Percentiles rank a stretch among this genome's conserved stretches.
These are phyloP conservation scores for Platanista minor DNA, from an alignment of 2,113 vertebrate species.

Conservation along the genomic window DNA sequence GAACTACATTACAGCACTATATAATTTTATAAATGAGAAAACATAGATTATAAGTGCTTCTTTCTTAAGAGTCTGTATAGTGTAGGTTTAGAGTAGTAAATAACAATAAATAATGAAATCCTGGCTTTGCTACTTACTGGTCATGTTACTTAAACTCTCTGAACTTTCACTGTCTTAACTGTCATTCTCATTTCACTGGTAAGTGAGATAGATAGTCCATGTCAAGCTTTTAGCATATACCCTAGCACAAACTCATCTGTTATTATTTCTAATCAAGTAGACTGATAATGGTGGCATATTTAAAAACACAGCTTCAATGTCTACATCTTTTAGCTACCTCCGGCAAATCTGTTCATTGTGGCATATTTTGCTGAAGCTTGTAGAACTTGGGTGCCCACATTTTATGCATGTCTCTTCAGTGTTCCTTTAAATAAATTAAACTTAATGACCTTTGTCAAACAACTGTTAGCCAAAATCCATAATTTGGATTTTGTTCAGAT, in stretches of 20 bases:
- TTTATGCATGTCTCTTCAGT: neutral
- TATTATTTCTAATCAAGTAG: neutral
- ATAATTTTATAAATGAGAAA: neutral
- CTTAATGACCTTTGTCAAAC: conserved; percentile 17
- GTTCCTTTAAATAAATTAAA: conserved; percentile 5
- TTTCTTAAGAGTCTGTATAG: neutral
- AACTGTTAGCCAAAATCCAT: neutral
- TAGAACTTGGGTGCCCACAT: neutral
- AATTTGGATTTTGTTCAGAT: conserved; percentile 16
- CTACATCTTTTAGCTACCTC: neutral
- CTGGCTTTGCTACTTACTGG: neutral
- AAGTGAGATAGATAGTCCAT: neutral
- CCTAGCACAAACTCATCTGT: neutral
- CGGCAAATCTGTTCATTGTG: neutral
- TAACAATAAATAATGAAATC: neutral
- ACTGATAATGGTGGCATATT: neutral
- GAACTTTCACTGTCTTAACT: neutral
- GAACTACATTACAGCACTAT: neutral
- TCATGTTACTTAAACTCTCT: neutral
- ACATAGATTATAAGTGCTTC: neutral
- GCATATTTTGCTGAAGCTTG: neutral
- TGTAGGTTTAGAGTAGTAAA: neutral
- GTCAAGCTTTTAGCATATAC: neutral
- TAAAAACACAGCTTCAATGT: neutral
- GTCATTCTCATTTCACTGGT: neutral